Evolutionary conservation across 2,888 invertebrate genomes (phyloP).

Genomic region (Nomada fabriciana): DNA sequence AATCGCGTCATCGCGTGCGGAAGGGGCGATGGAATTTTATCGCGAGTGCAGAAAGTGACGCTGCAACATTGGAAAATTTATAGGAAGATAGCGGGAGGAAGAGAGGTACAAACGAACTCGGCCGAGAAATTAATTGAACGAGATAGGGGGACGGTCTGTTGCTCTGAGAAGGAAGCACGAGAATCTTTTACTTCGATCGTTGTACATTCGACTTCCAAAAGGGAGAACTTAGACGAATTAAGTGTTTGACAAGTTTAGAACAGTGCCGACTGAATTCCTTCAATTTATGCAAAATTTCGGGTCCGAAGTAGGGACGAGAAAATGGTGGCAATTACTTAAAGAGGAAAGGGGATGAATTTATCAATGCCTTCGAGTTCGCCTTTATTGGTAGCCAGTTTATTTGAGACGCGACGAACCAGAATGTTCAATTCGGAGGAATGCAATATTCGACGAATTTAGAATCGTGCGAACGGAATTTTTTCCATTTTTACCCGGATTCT

Average conservation of each 20-base stretch:
- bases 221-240: not conserved
- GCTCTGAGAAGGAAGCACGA: conserved; percentile 1
- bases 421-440: too few species aligned
- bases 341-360: conserved; percentile 1
- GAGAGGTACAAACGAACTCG: conserved; percentile 52
- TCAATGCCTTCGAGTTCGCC: not conserved
- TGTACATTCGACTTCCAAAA: not conserved
- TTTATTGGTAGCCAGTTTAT: conserved; percentile 40
- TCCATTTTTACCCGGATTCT: too few species aligned
- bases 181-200: not conserved
- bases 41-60: conserved; percentile 13
- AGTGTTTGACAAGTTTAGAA: too few species aligned
- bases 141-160: conserved; percentile 32
- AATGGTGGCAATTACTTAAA: not conserved
- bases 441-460: too few species aligned
- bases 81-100: conserved; percentile 48
- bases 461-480: too few species aligned
- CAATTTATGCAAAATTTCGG: too few species aligned
- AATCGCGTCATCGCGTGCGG: not conserved
- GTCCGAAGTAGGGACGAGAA: too few species aligned
- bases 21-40: conserved; percentile 15
- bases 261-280: not conserved
- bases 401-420: conserved; percentile 30
- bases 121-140: conserved; percentile 50
- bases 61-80: conserved; percentile 55